Conservation (phyloP, 2,113 vertebrate genomes). For the Hippocampus guttulatus region DNA sequence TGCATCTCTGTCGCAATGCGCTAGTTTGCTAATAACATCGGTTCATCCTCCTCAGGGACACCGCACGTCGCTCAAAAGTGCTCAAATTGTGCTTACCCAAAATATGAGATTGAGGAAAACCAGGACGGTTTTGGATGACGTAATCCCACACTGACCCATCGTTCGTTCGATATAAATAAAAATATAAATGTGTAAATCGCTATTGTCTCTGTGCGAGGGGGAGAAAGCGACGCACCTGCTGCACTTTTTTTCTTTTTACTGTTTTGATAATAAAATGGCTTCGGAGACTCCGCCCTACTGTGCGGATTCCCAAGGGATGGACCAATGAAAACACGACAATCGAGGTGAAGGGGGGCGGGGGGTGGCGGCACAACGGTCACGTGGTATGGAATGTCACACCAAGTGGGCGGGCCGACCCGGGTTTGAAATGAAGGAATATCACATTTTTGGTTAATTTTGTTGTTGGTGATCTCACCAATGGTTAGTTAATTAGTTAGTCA, state of each 20-base stretch:
- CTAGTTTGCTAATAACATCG: slow-evolving; percentile 35
- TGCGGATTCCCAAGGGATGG: slow-evolving; percentile 22
- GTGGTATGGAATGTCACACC: slow-evolving; percentile 31
- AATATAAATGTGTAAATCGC: slow-evolving; percentile 1
- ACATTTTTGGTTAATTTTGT: neutral
- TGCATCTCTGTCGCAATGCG: slow-evolving; percentile 55
- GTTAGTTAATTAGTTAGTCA: neutral
- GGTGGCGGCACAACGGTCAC: slow-evolving; percentile 16
- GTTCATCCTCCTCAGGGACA: slow-evolving; percentile 20
- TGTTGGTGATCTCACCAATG: neutral
- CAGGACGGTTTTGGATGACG: slow-evolving; percentile 93
- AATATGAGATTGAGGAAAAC: slow-evolving; percentile 98
- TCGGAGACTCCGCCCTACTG: slow-evolving; percentile 36
- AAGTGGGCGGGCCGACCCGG: neutral
- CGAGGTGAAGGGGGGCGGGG: neutral
- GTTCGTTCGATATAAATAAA: neutral
- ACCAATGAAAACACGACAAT: slow-evolving; percentile 41
- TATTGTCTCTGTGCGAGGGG: neutral
- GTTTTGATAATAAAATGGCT: slow-evolving; percentile 69
- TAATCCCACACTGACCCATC: slow-evolving; percentile 88
- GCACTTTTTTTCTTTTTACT: slow-evolving; percentile 15
- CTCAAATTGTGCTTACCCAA: slow-evolving; percentile 79
- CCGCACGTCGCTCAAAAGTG: slow-evolving; percentile 35
- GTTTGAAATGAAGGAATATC: neutral
- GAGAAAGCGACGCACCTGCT: slow-evolving; percentile 55